Base-by-base conservation (phyloP, 2,888 invertebrate genomes). In the Gymnocheta viridis region DNA sequence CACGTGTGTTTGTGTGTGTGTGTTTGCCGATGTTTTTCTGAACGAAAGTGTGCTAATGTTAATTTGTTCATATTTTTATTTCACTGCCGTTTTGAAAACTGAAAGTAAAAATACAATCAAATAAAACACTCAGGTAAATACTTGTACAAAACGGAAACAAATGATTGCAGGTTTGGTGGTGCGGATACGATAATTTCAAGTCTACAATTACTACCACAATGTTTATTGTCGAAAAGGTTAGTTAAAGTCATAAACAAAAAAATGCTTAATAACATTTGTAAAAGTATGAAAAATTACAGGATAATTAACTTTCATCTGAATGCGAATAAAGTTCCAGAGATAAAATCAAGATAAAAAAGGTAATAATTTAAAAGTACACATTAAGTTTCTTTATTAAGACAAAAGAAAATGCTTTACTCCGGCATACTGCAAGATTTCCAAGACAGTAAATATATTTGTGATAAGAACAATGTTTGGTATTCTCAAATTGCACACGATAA, bases 121-220 rank as follows among this genome's bases (percentile, higher is more conserved):
- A 76, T 29, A 66, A 76, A 12, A 44, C 24, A 66, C 17, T 5
- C 29, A 44, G 64, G 56, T 76, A 66, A 76, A 66, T 56, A 44
- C 35, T 60, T 22, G 12, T n/a, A 47, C 19, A 41, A 51, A 64
- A 54, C 64, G 74, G 51, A 64, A 64, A 64, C 51, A 74, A n/a
- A 44, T 32, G 27, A 47, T 49, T 44, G 54, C 74, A 74, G 74
- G 38, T 54, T 3, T 74, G 29, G 64, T 24, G n/a, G 35, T 14
- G 5, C 9, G 60, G 17, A 29, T 29, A 17, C 2, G 29, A 56
- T 27, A 51, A 51, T 14, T 51, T 51, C 24, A 24, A 9, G 24
- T 4, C 32, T 19, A 35, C 27, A 35, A 49, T 19, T 14, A 47
- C 27, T 22, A 35, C 35, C 4, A n/a, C 6, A 29, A 9, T 29